phyloP scores from a whole-genome alignment of 2,797 vertebrate species.

The Periparus ater region DNA sequence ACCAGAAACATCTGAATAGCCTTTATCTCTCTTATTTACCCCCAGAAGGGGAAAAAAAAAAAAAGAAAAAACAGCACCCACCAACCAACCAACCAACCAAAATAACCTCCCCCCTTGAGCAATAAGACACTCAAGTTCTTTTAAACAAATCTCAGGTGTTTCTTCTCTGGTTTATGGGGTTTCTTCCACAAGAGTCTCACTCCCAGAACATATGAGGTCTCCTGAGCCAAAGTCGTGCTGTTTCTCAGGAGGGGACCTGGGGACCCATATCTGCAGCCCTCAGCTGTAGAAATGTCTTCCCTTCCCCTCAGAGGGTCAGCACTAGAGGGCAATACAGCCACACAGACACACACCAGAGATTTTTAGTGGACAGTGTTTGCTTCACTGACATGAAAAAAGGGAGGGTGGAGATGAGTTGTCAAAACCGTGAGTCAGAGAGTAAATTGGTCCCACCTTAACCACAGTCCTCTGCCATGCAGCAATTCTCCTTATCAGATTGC shows the following conservation, averaged over 20 bases:
- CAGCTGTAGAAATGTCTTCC: not conserved
- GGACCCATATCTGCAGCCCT: not conserved
- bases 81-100: not conserved
- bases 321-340: constrained; percentile 63
- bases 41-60: accelerated
- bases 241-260: not conserved
- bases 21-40: not conserved
- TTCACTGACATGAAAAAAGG: not conserved
- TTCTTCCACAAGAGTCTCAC: not conserved
- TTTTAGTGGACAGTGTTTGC: not conserved
- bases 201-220: accelerated
- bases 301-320: constrained; percentile 38
- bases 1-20: not conserved
- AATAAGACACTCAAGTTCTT: not conserved
- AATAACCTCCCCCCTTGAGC: too few relatives aligned
- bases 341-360: not conserved
- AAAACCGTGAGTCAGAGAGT: constrained; percentile 36
- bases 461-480: not conserved
- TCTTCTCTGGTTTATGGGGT: not conserved
- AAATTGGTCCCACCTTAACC: constrained; percentile 51
- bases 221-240: not conserved
- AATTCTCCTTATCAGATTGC: constrained; percentile 35
- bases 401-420: constrained; percentile 41
- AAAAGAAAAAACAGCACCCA: not conserved
- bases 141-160: not conserved